Evolutionary conservation across 2,113 vertebrate genomes (phyloP).

Genomic region (Oxygymnocypris stewartii): DNA sequence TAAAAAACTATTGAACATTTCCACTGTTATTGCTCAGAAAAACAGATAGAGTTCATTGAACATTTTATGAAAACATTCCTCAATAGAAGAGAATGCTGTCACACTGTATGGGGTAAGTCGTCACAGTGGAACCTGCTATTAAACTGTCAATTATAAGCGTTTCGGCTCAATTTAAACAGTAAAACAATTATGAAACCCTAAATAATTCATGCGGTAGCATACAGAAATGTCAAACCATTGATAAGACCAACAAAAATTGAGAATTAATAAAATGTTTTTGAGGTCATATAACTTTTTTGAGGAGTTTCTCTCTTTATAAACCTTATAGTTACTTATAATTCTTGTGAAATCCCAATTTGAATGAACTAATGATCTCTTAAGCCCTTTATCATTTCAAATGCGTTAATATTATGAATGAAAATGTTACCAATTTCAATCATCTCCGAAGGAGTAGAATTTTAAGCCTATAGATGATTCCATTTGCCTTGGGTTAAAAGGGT

Average conservation of each 20-base stretch:
- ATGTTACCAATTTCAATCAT: neutral
- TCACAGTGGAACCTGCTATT: neutral
- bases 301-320: neutral
- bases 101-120: neutral
- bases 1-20: neutral
- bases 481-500: neutral
- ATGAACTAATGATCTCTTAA: neutral
- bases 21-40: neutral
- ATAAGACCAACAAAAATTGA: neutral
- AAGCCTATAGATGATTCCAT: slow-evolving; percentile 17
- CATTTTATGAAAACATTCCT: slow-evolving; percentile 11
- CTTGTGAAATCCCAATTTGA: neutral
- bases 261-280: too few relatives aligned
- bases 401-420: neutral
- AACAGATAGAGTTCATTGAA: neutral
- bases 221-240: neutral
- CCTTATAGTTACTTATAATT: neutral
- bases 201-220: neutral
- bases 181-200: neutral
- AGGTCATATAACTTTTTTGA: neutral
- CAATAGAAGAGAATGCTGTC: neutral
- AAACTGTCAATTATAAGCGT: neutral
- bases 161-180: neutral
- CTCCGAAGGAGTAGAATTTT: neutral
- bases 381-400: neutral